These are phyloP conservation scores for Bucco capensis DNA, from an alignment of 2,113 vertebrate species.

Conservation along the genomic window DNA sequence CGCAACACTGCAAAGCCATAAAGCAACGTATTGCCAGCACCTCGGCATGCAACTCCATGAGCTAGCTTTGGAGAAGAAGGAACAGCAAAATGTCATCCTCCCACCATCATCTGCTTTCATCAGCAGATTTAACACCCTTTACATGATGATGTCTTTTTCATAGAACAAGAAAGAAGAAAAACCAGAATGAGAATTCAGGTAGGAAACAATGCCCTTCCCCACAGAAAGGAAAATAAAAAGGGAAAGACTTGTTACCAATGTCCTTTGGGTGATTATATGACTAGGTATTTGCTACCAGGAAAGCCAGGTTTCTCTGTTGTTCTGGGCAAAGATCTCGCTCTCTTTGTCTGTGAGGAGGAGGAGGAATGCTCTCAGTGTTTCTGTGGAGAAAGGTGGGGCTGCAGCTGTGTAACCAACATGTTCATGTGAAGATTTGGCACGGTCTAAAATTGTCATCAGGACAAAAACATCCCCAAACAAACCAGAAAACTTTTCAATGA, in stretches of 20 bases:
- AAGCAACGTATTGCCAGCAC: fast-evolving
- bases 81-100: not conserved
- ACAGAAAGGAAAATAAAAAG: not conserved
- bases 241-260: not conserved
- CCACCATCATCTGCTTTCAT: not conserved
- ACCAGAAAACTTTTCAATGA: not conserved
- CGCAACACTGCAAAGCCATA: not conserved
- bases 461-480: not conserved
- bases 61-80: not conserved
- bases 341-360: not conserved
- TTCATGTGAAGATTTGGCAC: not conserved
- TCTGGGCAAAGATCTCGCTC: not conserved
- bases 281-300: not conserved
- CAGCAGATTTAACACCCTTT: not conserved
- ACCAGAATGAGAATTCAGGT: not conserved
- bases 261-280: not conserved
- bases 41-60: not conserved
- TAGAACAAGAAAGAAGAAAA: not conserved
- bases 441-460: not conserved
- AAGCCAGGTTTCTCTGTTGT: not conserved
- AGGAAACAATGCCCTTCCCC: not conserved
- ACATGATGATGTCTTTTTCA: not conserved
- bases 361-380: not conserved
- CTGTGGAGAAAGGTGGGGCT: not conserved
- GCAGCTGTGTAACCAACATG: not conserved